A percentile compares a stretch with the other conserved stretches of the same genome.
These are phyloP conservation scores for Rhabdomys pumilio DNA, from an alignment of 2,797 vertebrate genomes.

Conservation along the genomic window DNA sequence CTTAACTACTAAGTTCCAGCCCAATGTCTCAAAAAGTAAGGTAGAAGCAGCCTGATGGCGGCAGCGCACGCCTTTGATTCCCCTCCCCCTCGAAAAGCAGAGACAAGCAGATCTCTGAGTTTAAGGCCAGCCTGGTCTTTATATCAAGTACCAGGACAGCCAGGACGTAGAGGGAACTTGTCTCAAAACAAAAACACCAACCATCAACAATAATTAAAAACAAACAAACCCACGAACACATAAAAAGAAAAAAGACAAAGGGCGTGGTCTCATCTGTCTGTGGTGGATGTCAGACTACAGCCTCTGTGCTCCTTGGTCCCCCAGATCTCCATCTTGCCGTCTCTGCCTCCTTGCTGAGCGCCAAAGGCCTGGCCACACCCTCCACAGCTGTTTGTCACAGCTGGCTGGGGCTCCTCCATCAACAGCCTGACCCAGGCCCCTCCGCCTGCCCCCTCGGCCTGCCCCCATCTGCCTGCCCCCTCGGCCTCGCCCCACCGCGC, in stretches of 20 bases:
- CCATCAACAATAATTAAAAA: not conserved
- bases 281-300: not conserved
- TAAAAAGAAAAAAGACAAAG: not conserved
- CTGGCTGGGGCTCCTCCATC: not conserved
- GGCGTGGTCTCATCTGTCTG: not conserved
- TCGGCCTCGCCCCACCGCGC: not conserved
- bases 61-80: not conserved
- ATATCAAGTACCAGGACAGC: not conserved
- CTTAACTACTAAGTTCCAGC: not conserved
- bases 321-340: not conserved
- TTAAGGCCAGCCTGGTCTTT: not conserved
- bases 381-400: not conserved
- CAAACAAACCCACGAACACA: not conserved
- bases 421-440: not conserved
- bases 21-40: not conserved
- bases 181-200: not conserved
- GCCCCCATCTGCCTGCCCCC: not conserved
- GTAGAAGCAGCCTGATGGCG: not conserved
- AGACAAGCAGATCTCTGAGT: not conserved
- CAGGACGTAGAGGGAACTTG: not conserved
- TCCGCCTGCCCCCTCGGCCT: not conserved
- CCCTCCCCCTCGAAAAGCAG: too few relatives aligned
- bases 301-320: too few relatives aligned
- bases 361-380: not conserved
- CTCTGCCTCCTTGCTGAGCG: not conserved